Conservation (phyloP, 2,797 vertebrate species). For the Cygnus olor region DNA sequence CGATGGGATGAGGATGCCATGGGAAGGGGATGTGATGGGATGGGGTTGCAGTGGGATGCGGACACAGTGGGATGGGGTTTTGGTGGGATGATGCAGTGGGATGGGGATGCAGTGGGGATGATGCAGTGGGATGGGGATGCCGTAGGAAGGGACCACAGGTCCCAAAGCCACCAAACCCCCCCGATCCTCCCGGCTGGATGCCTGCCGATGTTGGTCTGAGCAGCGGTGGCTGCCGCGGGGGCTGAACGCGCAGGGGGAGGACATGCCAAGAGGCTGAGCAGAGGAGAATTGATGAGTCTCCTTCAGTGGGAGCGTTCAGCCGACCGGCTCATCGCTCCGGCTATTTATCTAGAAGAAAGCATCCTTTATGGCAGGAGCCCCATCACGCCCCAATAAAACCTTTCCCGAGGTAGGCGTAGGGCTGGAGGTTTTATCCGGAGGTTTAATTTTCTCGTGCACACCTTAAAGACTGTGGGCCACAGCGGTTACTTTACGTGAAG, state of each 20-base stretch:
- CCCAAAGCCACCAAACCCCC: not conserved
- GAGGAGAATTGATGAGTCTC: not conserved
- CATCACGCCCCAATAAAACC: not conserved
- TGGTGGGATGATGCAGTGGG: no score
- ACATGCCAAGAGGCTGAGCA: not conserved
- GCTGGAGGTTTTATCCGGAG: not conserved
- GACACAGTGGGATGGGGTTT: not conserved
- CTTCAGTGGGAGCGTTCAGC: not conserved
- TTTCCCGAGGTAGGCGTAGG: rapidly evolving
- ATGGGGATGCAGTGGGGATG: not conserved
- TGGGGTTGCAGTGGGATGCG: not conserved
- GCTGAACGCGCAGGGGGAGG: rapidly evolving
- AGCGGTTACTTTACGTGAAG: slow-evolving; percentile 21
- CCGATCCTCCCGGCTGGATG: rapidly evolving
- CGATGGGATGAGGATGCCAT: not conserved
- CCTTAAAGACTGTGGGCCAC: not conserved
- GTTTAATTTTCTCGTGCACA: slow-evolving; percentile 43
- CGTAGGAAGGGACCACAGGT: not conserved
- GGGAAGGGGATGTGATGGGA: not conserved
- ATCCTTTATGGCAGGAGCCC: not conserved
- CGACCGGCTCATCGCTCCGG: not conserved
- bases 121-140: not conserved
- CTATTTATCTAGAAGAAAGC: not conserved
- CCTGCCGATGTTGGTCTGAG: not conserved
- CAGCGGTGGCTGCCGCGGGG: rapidly evolving